phyloP scores from a whole-genome alignment of 2,888 invertebrate species.

The Eilema depressum region DNA sequence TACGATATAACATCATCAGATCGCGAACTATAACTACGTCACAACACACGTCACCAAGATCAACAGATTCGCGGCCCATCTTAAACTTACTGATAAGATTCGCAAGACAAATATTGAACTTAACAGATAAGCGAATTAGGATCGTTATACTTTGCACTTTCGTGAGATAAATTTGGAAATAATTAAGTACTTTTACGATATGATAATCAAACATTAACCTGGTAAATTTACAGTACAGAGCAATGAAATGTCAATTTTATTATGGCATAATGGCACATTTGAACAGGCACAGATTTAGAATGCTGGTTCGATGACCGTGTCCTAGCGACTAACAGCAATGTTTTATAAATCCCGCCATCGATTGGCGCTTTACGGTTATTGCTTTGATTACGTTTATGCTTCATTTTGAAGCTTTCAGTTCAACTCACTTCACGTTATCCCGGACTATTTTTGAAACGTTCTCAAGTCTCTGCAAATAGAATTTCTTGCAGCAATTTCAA shows the following conservation, averaged over 20 bases:
- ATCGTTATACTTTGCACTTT: constrained; percentile 84
- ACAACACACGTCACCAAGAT: constrained; percentile 67
- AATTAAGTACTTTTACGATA: constrained; percentile 66
- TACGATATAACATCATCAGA: constrained; percentile 30
- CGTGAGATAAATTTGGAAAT: constrained; percentile 70
- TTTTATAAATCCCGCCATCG: constrained; percentile 68
- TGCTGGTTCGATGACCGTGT: constrained; percentile 69
- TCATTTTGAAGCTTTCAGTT: constrained; percentile 69
- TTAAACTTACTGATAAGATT: constrained; percentile 73
- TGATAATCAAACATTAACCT: constrained; percentile 49
- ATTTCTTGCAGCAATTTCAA: constrained; percentile 34
- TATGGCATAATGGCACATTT: constrained; percentile 29
- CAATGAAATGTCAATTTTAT: constrained; percentile 41
- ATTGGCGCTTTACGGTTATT: constrained; percentile 71
- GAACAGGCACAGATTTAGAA: constrained; percentile 54
- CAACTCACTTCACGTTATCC: constrained; percentile 62
- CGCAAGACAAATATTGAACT: constrained; percentile 71
- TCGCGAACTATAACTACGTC: constrained; percentile 67
- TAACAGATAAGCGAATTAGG: constrained; percentile 73
- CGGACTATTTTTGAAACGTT: constrained; percentile 54
- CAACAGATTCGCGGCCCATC: constrained; percentile 74
- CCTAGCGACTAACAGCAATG: constrained; percentile 61
- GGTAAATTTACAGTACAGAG: constrained; percentile 23
- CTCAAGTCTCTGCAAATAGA: constrained; percentile 50
- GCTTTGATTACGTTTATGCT: constrained; percentile 71